These are phyloP conservation scores for Neodiprion fabricii DNA, from an alignment of 1,140 invertebrate species.

Conservation along the genomic window DNA sequence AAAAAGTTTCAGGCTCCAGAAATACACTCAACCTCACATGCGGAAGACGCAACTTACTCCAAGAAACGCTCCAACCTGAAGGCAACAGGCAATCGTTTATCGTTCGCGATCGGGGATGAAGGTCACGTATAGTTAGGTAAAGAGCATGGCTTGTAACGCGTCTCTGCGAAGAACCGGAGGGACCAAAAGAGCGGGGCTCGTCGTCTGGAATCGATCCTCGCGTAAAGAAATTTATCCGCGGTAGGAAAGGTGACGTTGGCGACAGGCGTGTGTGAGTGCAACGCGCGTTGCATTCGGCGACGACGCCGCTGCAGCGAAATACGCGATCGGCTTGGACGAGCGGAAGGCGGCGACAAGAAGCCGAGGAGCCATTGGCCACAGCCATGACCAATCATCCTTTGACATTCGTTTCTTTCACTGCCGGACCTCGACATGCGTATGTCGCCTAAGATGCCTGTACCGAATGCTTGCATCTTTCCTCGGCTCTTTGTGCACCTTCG, in stretches of 20 bases:
- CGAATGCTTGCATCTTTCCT: conserved; percentile 3
- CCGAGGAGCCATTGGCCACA: conserved; percentile 54
- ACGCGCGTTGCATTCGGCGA: too few relatives aligned
- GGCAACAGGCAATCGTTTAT: conserved; percentile 34
- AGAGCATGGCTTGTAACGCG: neutral
- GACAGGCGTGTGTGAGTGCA: too few relatives aligned
- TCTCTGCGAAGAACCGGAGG: too few relatives aligned
- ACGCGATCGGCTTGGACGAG: conserved; percentile 52
- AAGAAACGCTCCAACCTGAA: neutral
- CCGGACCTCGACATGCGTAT: conserved; percentile 30
- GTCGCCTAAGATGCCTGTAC: neutral
- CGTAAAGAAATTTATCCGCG: too few relatives aligned
- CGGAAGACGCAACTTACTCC: neutral
- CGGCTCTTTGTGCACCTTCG: conserved; percentile 25
- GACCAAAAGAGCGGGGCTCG: too few relatives aligned
- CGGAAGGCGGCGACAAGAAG: conserved; percentile 36
- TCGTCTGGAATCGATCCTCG: too few relatives aligned
- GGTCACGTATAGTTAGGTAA: conserved; percentile 32
- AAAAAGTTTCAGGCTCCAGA: too few relatives aligned
- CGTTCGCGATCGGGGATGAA: conserved; percentile 28
- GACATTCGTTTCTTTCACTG: conserved; percentile 52
- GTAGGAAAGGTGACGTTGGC: too few relatives aligned
- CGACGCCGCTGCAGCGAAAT: conserved; percentile 44
- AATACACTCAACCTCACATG: too few relatives aligned
- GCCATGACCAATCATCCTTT: conserved; percentile 61